Evolutionary conservation across 1,140 invertebrate genomes (phyloP).

Genomic region (Eurosta solidaginis): DNA sequence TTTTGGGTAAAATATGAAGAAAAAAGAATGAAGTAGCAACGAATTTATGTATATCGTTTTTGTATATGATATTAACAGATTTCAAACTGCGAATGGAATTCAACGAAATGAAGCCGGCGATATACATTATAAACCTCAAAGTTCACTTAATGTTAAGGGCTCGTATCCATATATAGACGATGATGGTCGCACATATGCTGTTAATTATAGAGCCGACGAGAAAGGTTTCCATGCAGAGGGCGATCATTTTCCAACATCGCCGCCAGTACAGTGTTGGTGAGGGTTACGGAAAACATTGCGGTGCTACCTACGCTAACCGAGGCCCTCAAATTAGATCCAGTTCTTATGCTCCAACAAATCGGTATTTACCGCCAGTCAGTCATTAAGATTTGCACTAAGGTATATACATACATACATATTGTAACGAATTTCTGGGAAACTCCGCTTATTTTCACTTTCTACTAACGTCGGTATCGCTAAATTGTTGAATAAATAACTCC

Average conservation of each 20-base stretch:
- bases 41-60: neutral
- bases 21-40: neutral
- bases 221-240: slow-evolving; percentile 68
- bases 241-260: slow-evolving; percentile 79
- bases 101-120: slow-evolving; percentile 63
- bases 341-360: neutral
- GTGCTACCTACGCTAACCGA: neutral
- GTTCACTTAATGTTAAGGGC: slow-evolving; percentile 67
- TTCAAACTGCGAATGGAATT: slow-evolving; percentile 67
- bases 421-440: too few species aligned
- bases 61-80: slow-evolving; percentile 56
- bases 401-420: too few species aligned
- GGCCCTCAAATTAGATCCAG: neutral
- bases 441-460: too few species aligned
- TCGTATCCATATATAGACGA: slow-evolving; percentile 67
- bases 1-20: slow-evolving; percentile 62
- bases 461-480: too few species aligned
- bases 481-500: too few species aligned
- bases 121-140: slow-evolving; percentile 60
- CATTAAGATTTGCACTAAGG: neutral
- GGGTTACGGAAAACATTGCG: neutral
- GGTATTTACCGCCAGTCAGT: slow-evolving; percentile 30
- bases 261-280: slow-evolving; percentile 58
- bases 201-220: slow-evolving; percentile 72
- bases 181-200: slow-evolving; percentile 68